Base-by-base conservation (phyloP, 2,888 invertebrate genomes). In the Cataglyphis rosenhaueri region DNA sequence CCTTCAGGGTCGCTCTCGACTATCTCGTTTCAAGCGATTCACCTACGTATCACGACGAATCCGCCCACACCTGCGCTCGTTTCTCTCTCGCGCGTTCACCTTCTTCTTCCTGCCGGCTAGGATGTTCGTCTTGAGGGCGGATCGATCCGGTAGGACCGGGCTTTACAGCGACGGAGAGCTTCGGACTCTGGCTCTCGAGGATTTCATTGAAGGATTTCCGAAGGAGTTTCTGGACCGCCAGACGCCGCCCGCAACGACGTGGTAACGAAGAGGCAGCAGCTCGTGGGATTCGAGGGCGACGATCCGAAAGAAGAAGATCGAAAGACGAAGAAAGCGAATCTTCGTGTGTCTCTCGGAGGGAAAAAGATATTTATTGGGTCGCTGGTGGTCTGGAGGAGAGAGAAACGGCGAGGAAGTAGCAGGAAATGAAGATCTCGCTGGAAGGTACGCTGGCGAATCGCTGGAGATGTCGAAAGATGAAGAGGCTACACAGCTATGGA, bases 191-290 rank as follows among this genome's bases (percentile, higher is more conserved):
- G 25, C 74, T 82, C 66, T 76, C 61, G 73, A 76, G 88, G 85
- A 79, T 85, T 89, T 88, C 84, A 87, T 84, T 88, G 85, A 87
- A 87, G 84, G 82, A 88, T 88, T 71, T 82, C 85, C 81, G 70
- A 71, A 70, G 78, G n/a, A 38, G 52, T 29, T 79, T 8, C 71
- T 21, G 41, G 41, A 8, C 35, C 38, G 48, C n/a, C 29, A 78
- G 78, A 78, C 68, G 57, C 48, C 73, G 32, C 35, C 41, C 38
- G 41, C 38, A 61, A 70, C 75, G 59, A 73, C 48, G 76, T 29
- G 12, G 66, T 76, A 76, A 79, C 78, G 78, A 71, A 79, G 78
- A 79, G 59, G 55, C n/a, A 65, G 55, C 65, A 55, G 70, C 78
- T 70, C 57, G 32, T 70, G 71, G 59, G 71, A 70, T 79, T 79